Base-by-base conservation (phyloP, 1,140 invertebrate species). In the Drosophila jambulina region DNA sequence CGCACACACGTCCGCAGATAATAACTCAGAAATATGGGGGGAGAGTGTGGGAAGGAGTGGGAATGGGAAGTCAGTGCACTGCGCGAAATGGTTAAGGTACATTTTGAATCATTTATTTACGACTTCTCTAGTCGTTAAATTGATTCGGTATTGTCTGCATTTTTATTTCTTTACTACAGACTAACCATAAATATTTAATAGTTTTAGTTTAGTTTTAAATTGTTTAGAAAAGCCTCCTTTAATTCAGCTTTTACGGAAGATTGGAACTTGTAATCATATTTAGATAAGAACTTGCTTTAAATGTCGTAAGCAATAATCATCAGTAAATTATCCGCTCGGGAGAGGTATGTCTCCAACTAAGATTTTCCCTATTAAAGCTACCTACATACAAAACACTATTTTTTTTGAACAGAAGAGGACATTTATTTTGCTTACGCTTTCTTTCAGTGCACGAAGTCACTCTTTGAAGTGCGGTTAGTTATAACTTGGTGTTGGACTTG, bases 1-100 rank as follows among this genome's bases (percentile, higher is more conserved):
- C 74, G 60, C 74, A 75, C 71, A 51, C 72, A 65, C 74, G 74
- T 76, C 74, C 71, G 71, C 74, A 77, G 71, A 75, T 77, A 77
- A 77, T 77, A 77, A 77, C 74, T 77, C 74, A 77, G 51, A 42
- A 53, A 53, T 38, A 29, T 51, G n/a, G 27, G 49, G 46, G 13
- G 36, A 34, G 54, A 34, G 53, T 53, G 36, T n/a, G 49, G 38
- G 27, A 46, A 21, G 46, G 29, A 51, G 46, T 62, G 15, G 49
- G 34, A 38, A 32, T 53, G 32, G 67, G 42, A 56, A 46, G 34
- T 49, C 29, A 21, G 15, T 68, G 46, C 65, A 69, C 65, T 27
- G 46, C 3, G 15, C 51, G 13, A 63, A 51, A 56, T 23, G 7
- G 2, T 53, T 34, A 8, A 19, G 13, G 3, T 3, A 21, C 7